These are phyloP conservation scores for Micromussa lordhowensis DNA, from an alignment of 92 coral and sea anemone genomes.

Conservation along the genomic window DNA sequence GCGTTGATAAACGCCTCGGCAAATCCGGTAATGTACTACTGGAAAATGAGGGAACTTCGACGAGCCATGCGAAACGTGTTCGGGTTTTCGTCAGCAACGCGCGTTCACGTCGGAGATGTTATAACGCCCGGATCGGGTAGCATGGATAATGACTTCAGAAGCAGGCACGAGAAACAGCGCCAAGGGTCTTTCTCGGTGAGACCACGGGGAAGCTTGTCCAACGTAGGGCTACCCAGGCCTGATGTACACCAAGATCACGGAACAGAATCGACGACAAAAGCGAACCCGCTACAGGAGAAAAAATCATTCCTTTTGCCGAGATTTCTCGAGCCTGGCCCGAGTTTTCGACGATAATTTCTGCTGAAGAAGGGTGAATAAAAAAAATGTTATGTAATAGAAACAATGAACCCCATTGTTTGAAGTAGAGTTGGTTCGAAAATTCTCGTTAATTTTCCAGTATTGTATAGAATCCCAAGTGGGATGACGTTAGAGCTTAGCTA, in stretches of 20 bases:
- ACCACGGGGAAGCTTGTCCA: slow-evolving; percentile 20
- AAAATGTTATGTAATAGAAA: background rate
- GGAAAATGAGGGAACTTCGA: slow-evolving; percentile 40
- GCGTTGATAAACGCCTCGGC: slow-evolving; percentile 29
- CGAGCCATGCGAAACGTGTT: slow-evolving; percentile 26
- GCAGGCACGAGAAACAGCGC: slow-evolving; percentile 16
- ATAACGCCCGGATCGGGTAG: slow-evolving; percentile 31
- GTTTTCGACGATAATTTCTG: background rate
- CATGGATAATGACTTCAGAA: slow-evolving; percentile 20
- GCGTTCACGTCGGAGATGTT: slow-evolving; percentile 28
- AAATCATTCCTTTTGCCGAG: slow-evolving; percentile 13
- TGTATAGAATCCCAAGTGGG: background rate
- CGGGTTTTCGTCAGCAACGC: background rate
- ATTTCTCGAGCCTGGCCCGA: slow-evolving; percentile 36
- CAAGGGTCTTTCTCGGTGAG: slow-evolving; percentile 11
- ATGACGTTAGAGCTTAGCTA: background rate
- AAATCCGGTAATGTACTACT: slow-evolving; percentile 31
- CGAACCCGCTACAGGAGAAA: background rate
- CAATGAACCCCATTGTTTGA: background rate
- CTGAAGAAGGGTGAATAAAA: background rate
- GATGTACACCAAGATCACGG: slow-evolving; percentile 10
- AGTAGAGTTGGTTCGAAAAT: background rate
- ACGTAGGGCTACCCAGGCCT: background rate
- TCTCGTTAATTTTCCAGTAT: background rate
- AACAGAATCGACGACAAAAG: background rate